Conservation (phyloP, 1,140 invertebrate species). For the Drosophila yakuba region DNA sequence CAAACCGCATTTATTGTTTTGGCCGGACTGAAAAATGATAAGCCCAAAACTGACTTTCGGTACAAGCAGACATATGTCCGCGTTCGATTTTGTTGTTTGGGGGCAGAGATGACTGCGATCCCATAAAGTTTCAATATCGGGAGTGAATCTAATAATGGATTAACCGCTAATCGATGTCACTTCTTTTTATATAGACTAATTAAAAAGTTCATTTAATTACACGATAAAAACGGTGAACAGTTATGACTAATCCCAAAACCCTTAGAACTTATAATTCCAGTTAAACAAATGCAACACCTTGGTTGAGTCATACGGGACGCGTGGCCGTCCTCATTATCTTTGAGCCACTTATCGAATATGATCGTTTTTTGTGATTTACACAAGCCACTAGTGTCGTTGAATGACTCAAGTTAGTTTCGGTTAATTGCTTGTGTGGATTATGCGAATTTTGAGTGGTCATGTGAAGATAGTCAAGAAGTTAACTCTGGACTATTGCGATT, state of each 20-base stretch:
- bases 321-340: constrained; percentile 5
- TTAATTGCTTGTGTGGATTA: background rate
- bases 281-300: background rate
- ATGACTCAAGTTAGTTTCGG: background rate
- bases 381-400: background rate
- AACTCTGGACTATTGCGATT: background rate
- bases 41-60: constrained; percentile 4
- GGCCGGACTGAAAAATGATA: constrained; percentile 40
- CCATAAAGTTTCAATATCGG: constrained; percentile 7
- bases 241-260: constrained; percentile 7
- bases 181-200: constrained; percentile 6
- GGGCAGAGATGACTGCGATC: constrained; percentile 1
- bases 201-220: constrained; percentile 1
- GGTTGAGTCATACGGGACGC: constrained; percentile 17
- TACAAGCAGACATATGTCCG: constrained; percentile 25
- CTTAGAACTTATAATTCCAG: background rate
- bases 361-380: background rate
- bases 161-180: background rate
- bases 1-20: constrained; percentile 41
- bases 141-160: constrained; percentile 9
- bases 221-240: background rate
- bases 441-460: constrained; percentile 13
- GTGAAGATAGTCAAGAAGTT: background rate
- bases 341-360: constrained; percentile 1
- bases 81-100: constrained; percentile 11